Base-by-base conservation (phyloP, 2,113 vertebrate species). In the Sinocyclocheilus rhinocerous region DNA sequence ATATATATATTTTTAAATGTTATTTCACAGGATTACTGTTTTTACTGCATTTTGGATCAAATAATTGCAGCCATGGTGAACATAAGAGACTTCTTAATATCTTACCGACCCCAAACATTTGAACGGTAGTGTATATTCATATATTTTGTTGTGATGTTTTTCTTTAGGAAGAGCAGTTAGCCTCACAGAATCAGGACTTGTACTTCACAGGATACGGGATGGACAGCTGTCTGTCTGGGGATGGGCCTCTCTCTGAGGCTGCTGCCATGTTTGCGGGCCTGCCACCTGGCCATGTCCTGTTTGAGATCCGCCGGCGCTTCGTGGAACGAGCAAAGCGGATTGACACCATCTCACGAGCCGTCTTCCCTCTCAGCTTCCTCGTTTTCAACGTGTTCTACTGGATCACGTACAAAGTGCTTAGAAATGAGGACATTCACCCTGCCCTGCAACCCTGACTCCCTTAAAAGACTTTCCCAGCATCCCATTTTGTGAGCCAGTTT, bases 351-450 rank as follows among this genome's bases (percentile, higher is more conserved):
- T 97, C 97, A 72, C 85, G 96, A 12, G 97, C 97, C 0, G 88
- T 97, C 89, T 99, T 99, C 88, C 98, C 98, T 52, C 96, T 99
- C 91, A 96, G 96, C 85, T 99, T 99, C 91, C 95, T 99, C 76
- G 90, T 97, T 89, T 99, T 99, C 90, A 99, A 99, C 6, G 92
- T 98, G 85, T 97, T 99, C 91, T 99, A 99, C 91, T 99, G 98
- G 97, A 93, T 98, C 0, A 90, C 97, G 76, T 98, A 97, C 93
- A 98, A 98, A 94, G 97, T 99, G 79, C 93, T 99, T 83, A 92
- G 92, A 65, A 95, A 96, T 0, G 96, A 98, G 91, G 97, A 97
- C 55, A 91, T 96, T n/a, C n/a, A n/a, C n/a, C n/a, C n/a, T 4
- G 63, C 90, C 83, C 69, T 92, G 89, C 94, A 90, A 94, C 22